A percentile compares a stretch with the other conserved stretches of the same genome.
Evolutionary conservation across 2,888 invertebrate genomes (phyloP).

Genomic region (Hipparchia sbordonii): DNA sequence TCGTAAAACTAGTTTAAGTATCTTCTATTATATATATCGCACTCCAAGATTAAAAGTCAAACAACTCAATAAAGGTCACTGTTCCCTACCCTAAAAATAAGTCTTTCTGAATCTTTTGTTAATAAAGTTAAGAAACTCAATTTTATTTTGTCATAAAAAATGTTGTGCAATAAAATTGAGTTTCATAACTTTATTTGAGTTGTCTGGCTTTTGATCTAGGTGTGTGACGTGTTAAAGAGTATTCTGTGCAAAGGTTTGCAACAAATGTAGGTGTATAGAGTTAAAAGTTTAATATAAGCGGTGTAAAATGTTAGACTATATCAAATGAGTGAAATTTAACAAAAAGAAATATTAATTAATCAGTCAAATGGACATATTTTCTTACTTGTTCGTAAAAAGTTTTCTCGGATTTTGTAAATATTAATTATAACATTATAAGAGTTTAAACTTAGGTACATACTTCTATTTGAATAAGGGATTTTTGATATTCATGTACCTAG

Average conservation of each 20-base stretch:
- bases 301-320: slow-evolving; percentile 6
- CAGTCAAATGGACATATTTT: slow-evolving; percentile 32
- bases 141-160: no score
- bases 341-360: background rate
- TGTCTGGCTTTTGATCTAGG: no score
- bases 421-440: slow-evolving; percentile 16
- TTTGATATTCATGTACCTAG: slow-evolving; percentile 53
- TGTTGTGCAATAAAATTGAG: no score
- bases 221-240: background rate
- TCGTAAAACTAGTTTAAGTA: no score
- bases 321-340: slow-evolving; percentile 7
- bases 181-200: no score
- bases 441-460: slow-evolving; percentile 31
- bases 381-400: slow-evolving; percentile 31
- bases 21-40: no score
- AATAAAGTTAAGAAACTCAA: no score
- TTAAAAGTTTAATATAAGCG: background rate
- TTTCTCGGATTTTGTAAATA: slow-evolving; percentile 47
- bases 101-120: no score
- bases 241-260: background rate
- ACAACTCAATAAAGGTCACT: no score
- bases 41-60: no score
- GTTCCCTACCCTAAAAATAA: no score
- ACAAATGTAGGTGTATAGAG: background rate
- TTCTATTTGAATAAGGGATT: slow-evolving; percentile 51